Conservation (phyloP, 2,797 vertebrate genomes). For the Tragelaphus eurycerus region DNA sequence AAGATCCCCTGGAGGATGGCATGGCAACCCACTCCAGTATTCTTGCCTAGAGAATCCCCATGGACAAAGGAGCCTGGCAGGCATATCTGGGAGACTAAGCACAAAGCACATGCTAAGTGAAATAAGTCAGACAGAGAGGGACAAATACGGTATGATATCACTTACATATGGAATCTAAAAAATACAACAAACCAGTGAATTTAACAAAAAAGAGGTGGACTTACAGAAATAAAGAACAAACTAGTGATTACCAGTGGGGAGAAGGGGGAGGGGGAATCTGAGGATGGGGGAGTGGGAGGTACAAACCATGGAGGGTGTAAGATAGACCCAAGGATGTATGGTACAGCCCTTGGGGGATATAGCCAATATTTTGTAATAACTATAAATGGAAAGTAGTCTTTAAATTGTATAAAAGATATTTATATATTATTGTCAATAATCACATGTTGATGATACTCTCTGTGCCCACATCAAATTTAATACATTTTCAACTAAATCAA, state of each 20-base stretch:
- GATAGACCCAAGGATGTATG: background rate
- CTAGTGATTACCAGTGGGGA: background rate
- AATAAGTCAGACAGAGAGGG: background rate
- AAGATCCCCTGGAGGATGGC: background rate
- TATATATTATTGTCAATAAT: background rate
- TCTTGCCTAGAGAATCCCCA: background rate
- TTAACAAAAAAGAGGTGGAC: background rate
- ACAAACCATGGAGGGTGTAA: background rate
- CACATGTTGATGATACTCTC: background rate
- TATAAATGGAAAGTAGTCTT: background rate
- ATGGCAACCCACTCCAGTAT: background rate
- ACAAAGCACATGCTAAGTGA: background rate
- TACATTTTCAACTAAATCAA: background rate
- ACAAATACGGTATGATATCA: background rate
- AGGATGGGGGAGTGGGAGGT: background rate
- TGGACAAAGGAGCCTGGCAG: background rate
- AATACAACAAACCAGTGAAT: background rate
- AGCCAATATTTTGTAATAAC: background rate
- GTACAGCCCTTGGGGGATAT: background rate
- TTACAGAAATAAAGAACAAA: background rate
- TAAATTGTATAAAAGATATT: background rate
- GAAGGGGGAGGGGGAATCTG: background rate
- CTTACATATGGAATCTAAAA: background rate
- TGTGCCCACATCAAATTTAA: background rate
- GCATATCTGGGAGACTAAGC: background rate